These are phyloP conservation scores for Pandemis heparana DNA, from an alignment of 2,888 invertebrate genomes.

Conservation along the genomic window DNA sequence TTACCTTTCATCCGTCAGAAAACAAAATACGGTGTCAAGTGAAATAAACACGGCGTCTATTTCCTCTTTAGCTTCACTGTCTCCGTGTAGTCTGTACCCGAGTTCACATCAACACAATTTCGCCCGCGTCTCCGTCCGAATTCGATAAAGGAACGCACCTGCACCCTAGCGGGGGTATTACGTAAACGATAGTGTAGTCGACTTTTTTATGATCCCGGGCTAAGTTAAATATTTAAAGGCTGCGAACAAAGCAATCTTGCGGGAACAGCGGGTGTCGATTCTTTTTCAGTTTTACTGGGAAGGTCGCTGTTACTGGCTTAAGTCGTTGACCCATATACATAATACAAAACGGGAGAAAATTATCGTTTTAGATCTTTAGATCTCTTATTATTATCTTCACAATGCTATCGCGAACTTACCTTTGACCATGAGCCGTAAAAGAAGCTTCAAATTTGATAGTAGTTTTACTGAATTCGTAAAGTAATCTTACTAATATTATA, in stretches of 20 bases:
- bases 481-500: no score
- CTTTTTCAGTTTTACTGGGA: not conserved
- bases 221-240: slow-evolving; percentile 27
- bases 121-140: slow-evolving; percentile 30
- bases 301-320: not conserved
- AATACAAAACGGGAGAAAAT: not conserved
- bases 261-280: not conserved
- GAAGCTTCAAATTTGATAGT: no score
- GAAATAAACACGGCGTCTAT: slow-evolving; percentile 1
- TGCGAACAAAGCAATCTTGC: slow-evolving; percentile 1
- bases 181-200: slow-evolving; percentile 23
- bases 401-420: no score
- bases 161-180: slow-evolving; percentile 27
- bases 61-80: slow-evolving; percentile 8
- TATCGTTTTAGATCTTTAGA: no score
- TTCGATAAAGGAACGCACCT: slow-evolving; percentile 41
- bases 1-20: not conserved
- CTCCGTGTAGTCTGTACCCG: slow-evolving; percentile 15
- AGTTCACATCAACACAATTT: slow-evolving; percentile 29
- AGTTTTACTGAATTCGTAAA: no score
- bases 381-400: no score
- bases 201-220: slow-evolving; percentile 6
- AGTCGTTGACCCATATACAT: not conserved
- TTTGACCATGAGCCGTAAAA: no score
- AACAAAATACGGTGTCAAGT: slow-evolving; percentile 2